Evolutionary conservation across 2,113 vertebrate species (phyloP).

Genomic region (Eolophus roseicapilla): DNA sequence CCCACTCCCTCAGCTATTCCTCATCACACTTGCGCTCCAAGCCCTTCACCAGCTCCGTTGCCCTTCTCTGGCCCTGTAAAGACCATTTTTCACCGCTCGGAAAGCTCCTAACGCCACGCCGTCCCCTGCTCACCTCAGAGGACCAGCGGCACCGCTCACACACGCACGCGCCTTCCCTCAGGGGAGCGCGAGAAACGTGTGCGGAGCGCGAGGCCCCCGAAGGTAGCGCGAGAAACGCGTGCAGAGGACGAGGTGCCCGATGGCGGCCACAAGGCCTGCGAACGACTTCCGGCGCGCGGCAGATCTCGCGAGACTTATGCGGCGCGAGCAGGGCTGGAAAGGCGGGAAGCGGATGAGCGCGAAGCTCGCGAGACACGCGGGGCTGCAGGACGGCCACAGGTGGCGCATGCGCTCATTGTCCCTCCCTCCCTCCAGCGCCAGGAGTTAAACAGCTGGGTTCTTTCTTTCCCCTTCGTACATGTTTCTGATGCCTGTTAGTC

Average conservation of each 20-base stretch:
- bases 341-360: background rate
- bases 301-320: too few species aligned
- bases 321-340: background rate
- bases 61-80: too few species aligned
- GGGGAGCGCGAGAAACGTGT: too few species aligned
- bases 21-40: background rate
- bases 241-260: too few species aligned
- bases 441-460: background rate
- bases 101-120: too few species aligned
- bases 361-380: too few species aligned
- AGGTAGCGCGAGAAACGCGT: too few species aligned
- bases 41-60: background rate
- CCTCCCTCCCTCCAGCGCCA: background rate
- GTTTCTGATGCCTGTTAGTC: background rate
- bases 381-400: too few species aligned
- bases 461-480: background rate
- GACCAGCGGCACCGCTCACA: too few species aligned
- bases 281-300: too few species aligned
- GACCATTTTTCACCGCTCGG: background rate
- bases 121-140: background rate
- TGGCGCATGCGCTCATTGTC: fast-evolving
- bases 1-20: background rate
- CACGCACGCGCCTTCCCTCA: too few species aligned
- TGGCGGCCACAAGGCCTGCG: background rate
- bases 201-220: too few species aligned